Percentiles rank a stretch among this genome's conserved stretches.
phyloP scores from a whole-genome alignment of 1,140 invertebrate genomes.

The Brevipalpus yothersi region DNA sequence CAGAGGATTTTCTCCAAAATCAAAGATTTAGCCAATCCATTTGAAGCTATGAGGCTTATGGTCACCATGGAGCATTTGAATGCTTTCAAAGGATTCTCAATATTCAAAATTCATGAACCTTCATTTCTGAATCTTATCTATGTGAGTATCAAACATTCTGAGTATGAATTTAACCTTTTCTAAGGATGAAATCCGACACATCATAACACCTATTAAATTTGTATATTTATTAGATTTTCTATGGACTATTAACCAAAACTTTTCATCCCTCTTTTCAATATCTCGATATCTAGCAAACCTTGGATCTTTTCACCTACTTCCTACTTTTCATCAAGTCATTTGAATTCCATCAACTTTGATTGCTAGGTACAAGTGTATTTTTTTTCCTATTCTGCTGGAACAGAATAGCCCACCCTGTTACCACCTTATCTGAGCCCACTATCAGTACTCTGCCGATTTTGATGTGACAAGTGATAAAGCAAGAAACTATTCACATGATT shows the following conservation, averaged over 20 bases:
- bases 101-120: background rate
- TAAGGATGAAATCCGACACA: no score
- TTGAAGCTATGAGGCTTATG: background rate
- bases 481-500: no score
- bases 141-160: background rate
- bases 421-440: no score
- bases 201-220: no score
- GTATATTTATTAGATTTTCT: background rate
- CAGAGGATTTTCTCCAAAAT: background rate
- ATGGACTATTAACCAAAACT: background rate
- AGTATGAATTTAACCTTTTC: no score
- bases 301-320: background rate
- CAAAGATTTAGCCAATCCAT: background rate
- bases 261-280: background rate
- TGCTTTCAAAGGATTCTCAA: background rate
- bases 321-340: background rate
- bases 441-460: no score
- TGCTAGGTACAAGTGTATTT: no score
- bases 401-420: no score
- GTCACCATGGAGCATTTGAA: background rate
- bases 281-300: background rate
- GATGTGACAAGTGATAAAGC: no score
- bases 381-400: no score
- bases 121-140: background rate
- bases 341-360: no score